Conservation (phyloP, 2,113 vertebrate genomes). For the Cepphus grylle region DNA sequence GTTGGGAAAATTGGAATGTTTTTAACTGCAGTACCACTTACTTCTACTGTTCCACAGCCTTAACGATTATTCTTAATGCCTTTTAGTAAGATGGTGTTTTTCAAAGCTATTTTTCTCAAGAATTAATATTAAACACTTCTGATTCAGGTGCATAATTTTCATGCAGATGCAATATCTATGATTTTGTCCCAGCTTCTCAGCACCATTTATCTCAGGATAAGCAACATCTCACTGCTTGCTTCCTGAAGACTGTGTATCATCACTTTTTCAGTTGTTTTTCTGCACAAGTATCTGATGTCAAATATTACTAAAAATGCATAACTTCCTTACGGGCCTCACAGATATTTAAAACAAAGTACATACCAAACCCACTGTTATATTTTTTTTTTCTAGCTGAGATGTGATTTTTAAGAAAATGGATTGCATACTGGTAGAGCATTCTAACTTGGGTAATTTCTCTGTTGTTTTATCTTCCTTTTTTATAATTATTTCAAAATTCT, state of each 20-base stretch:
- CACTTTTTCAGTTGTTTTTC: neutral
- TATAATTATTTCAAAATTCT: neutral
- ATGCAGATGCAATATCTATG: neutral
- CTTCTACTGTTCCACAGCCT: neutral
- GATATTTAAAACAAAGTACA: neutral
- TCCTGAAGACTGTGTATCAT: neutral
- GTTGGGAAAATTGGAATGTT: neutral
- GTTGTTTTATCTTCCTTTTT: neutral
- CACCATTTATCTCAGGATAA: neutral
- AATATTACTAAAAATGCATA: neutral
- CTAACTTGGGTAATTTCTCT: neutral
- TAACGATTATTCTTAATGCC: neutral
- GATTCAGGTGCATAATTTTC: neutral
- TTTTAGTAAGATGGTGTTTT: neutral
- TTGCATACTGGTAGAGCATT: neutral
- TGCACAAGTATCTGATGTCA: neutral
- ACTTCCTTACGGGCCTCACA: neutral
- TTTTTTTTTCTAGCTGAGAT: neutral
- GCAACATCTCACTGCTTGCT: neutral
- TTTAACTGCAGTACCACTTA: neutral
- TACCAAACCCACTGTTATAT: neutral
- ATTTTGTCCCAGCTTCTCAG: neutral
- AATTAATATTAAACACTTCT: neutral
- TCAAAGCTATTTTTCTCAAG: neutral
- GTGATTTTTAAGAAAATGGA: neutral